These are phyloP conservation scores for Poeciliopsis occidentalis DNA, from an alignment of 2,113 vertebrate species.

Conservation along the genomic window DNA sequence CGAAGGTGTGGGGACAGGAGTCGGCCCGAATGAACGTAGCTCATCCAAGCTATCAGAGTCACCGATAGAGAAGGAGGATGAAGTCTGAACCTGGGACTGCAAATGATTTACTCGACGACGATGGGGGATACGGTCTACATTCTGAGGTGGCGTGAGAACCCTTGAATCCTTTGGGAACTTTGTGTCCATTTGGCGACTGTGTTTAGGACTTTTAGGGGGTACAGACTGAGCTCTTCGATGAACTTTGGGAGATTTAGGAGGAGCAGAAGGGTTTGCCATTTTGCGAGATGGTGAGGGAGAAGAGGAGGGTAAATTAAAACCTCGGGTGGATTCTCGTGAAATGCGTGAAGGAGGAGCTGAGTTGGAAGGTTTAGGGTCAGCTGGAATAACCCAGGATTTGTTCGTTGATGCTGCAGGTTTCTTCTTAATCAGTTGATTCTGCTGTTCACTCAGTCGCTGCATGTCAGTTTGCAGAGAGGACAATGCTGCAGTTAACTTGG, in stretches of 20 bases:
- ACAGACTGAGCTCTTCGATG: conserved; percentile 81
- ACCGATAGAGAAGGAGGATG: conserved; percentile 86
- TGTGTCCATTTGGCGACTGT: conserved; percentile 78
- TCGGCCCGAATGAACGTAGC: conserved; percentile 48
- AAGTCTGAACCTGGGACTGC: conserved; percentile 87
- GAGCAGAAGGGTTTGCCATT: conserved; percentile 56
- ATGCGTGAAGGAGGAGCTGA: conserved; percentile 57
- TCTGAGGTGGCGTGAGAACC: conserved; percentile 83
- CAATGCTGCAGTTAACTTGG: conserved; percentile 87
- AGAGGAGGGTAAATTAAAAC: conserved; percentile 75
- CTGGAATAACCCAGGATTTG: conserved; percentile 83
- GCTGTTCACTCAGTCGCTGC: conserved; percentile 89
- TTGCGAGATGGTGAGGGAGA: conserved; percentile 84
- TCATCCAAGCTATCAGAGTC: conserved; percentile 55
- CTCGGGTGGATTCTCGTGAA: conserved; percentile 72
- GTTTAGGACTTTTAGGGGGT: conserved; percentile 86
- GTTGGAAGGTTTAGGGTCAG: conserved; percentile 67
- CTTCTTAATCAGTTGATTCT: conserved; percentile 85
- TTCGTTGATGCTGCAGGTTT: conserved; percentile 64
- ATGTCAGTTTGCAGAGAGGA: conserved; percentile 89
- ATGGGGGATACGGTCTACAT: conserved; percentile 89
- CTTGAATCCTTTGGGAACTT: conserved; percentile 80
- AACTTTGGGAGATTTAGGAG: conserved; percentile 78
- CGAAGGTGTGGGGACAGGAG: conserved; percentile 40
- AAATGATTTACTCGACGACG: conserved; percentile 85